Evolutionary conservation across 2,888 invertebrate genomes (phyloP), one percentile per base, ranked within the genome.

Genomic region (Perizoma flavofasciatum): DNA sequence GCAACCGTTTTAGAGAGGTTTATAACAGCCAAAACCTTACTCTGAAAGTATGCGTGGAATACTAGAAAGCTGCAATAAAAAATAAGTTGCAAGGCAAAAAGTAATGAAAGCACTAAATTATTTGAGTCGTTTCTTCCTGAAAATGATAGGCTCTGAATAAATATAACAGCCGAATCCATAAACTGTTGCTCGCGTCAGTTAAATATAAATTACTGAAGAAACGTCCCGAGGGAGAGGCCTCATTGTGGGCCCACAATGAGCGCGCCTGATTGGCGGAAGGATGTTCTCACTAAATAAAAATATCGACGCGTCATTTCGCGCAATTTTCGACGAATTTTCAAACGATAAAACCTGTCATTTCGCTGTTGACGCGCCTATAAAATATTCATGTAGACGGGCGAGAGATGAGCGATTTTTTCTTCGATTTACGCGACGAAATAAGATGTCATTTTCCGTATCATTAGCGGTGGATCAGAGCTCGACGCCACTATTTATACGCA

Each of bases 381-480:
- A 92, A 92, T 92, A 92, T 92, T 92, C 90, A 91, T 91, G 87
- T 85, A 86, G 83, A 85, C 87, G 86, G 84, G 85, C 82, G 88
- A 82, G 85, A 87, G 90, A 90, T 88, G 92, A 89, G 89, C 88
- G 89, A 88, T 89, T 91, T 91, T 92, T 92, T 92, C 90, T 90
- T 90, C 90, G 91, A 90, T 90, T 90, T 89, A 84, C 86, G 87
- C 88, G 82, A 87, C 89, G 88, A 88, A 92, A 92, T 92, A 92
- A 92, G 92, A 92, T 89, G 92, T 92, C 92, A 92, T 92, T 92
- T 92, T 92, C 92, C 92, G 91, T 89, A 85, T 92, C 92, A 92
- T 92, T 92, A 92, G 91, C 92, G 86, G 78, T 87, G 87, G 83
- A 81, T 83, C 81, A 85, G 84, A 83, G 84, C 86, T 83, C 85